Evolutionary conservation across 2,797 vertebrate genomes (phyloP).

Genomic region (Epinephelus awoara): DNA sequence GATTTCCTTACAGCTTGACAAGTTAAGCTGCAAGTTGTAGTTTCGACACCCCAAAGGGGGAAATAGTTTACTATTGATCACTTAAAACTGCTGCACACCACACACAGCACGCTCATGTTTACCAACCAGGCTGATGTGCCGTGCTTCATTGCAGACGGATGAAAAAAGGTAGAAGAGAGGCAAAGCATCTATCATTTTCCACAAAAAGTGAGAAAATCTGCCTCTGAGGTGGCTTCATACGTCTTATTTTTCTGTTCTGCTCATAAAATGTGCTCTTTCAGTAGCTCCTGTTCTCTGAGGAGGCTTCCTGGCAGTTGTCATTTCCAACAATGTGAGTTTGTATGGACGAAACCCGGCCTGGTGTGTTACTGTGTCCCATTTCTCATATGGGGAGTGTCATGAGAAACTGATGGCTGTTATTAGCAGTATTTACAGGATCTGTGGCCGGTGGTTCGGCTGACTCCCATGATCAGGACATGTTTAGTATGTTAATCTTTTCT

Average conservation of each 20-base stretch:
- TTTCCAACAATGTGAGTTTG: constrained; percentile 25
- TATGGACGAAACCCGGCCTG: not conserved
- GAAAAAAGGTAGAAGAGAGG: constrained; percentile 12
- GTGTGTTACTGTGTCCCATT: constrained; percentile 23
- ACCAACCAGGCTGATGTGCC: constrained; percentile 19
- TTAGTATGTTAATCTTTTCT: constrained; percentile 6
- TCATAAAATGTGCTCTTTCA: constrained; percentile 33
- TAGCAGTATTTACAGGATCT: not conserved
- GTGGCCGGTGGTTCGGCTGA: not conserved
- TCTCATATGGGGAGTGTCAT: constrained; percentile 19
- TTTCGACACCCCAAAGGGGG: constrained; percentile 6
- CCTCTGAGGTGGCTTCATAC: constrained; percentile 28
- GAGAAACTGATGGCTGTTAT: constrained; percentile 11
- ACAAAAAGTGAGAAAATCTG: constrained; percentile 26
- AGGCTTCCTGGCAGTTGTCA: constrained; percentile 29
- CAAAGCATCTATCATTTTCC: constrained; percentile 23
- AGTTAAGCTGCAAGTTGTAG: constrained; percentile 10
- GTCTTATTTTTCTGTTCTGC: constrained; percentile 16
- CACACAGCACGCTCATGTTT: constrained; percentile 20
- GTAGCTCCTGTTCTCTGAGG: constrained; percentile 33
- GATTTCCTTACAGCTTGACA: constrained; percentile 2
- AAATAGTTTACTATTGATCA: constrained; percentile 28
- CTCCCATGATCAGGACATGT: not conserved
- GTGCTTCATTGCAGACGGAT: constrained; percentile 25
- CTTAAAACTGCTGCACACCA: constrained; percentile 6